Conservation (phyloP, 2,797 vertebrate species). For the Simalia tracyae region DNA sequence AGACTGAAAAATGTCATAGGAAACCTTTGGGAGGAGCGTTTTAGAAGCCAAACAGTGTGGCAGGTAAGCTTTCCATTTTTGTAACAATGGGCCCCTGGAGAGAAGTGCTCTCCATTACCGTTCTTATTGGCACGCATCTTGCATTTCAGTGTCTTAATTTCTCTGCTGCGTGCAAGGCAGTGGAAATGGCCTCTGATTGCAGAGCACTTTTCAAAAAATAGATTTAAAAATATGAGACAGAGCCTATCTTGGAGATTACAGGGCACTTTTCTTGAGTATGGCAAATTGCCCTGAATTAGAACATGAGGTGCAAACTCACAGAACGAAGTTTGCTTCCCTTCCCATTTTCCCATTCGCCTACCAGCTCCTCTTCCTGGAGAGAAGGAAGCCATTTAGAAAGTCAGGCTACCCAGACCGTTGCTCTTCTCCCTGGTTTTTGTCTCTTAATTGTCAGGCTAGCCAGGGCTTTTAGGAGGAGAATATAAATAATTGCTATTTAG, state of each 20-base stretch:
- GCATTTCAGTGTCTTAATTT: conserved; percentile 68
- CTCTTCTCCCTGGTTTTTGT: conserved; percentile 62
- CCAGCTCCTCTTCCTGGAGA: conserved; percentile 57
- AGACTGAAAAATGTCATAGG: conserved; percentile 54
- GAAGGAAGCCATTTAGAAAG: conserved; percentile 62
- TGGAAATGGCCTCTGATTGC: conserved; percentile 72
- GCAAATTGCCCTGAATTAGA: conserved; percentile 73
- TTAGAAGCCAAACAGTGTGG: conserved; percentile 47
- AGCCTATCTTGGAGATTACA: conserved; percentile 71
- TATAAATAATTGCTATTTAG: conserved; percentile 59
- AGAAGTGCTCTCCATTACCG: conserved; percentile 62
- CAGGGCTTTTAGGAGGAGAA: conserved; percentile 55
- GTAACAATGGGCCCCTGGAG: conserved; percentile 31
- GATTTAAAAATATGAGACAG: conserved; percentile 70
- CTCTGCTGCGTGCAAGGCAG: conserved; percentile 60
- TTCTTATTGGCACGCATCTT: conserved; percentile 69
- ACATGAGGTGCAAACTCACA: conserved; percentile 52
- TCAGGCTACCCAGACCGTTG: conserved; percentile 59
- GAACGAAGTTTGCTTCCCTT: conserved; percentile 6
- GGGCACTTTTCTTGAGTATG: conserved; percentile 66
- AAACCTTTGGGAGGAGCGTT: conserved; percentile 34
- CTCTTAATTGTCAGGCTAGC: conserved; percentile 61
- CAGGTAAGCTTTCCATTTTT: conserved; percentile 63
- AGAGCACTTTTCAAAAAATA: conserved; percentile 71
- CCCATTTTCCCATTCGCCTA: neutral